Evolutionary conservation across 2,888 invertebrate species (phyloP), one percentile per base, ranked within the genome.

Genomic region (Polylopha cassiicola): DNA sequence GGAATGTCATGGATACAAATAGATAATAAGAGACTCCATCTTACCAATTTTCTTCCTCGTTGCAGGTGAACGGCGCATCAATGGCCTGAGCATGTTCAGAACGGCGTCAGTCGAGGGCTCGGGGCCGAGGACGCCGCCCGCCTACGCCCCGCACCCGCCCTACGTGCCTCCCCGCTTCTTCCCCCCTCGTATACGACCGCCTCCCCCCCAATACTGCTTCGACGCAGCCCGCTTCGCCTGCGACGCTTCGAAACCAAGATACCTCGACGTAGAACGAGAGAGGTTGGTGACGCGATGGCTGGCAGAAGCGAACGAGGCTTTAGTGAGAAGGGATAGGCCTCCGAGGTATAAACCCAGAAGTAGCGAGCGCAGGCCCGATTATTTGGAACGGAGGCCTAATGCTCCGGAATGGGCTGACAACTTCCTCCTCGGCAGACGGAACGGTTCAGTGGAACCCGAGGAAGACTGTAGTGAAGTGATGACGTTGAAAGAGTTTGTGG

Each of bases 401-500:
- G 68, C 72, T 2, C 77, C 79, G 1, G 84, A 85, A 51, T 84
- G 84, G 84, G 69, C 82, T 3, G 85, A 85, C 42, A 85, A 85
- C 51, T 84, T 85, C 24, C 50, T 84, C 11, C 53, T 85, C 2
- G 77, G 81, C 3, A 62, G 77, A 48, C 59, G 76, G 39, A 86
- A 74, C 34, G 82, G 79, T 0, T 84, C 84, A 0, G 71, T 70
- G 0, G 85, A 85, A 29, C 78, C 80, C 0, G 85, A 86, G 43
- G 87, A 86, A 23, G 85, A 82, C 39, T 44, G 50, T 45, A 79
- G 77, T 76, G 86, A 86, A 60, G 76, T 78, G 61, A 73, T 86
- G 73, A 73, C 80, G 4, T 65, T 86, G 23, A 85, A 87, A 53
- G 88, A 89, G 55, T 89, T 89, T 63, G 80, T 89, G 58, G 88